Percentiles rank a stretch among this genome's conserved stretches.
These are phyloP conservation scores for Molorchus minor DNA, from an alignment of 2,888 invertebrate species.

Conservation along the genomic window DNA sequence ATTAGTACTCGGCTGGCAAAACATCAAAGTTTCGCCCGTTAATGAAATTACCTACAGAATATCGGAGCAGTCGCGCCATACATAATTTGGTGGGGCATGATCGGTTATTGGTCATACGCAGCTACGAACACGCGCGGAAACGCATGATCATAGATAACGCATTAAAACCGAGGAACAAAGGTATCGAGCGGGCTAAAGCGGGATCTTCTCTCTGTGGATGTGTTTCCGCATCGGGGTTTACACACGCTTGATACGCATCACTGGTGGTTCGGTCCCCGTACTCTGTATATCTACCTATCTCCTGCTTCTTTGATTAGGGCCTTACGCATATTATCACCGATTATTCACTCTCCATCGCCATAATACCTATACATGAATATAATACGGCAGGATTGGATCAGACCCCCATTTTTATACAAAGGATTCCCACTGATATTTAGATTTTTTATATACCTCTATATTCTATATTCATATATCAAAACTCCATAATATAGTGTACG, in stretches of 20 bases:
- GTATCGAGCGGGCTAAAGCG: conserved; percentile 4
- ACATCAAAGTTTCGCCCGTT: conserved; percentile 35
- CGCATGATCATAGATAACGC: conserved; percentile 16
- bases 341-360: background rate
- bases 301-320: no score
- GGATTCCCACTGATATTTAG: background rate
- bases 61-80: conserved; percentile 5
- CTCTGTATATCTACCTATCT: conserved; percentile 15
- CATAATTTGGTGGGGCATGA: background rate
- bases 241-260: conserved; percentile 8
- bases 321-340: background rate
- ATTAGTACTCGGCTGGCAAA: conserved; percentile 24
- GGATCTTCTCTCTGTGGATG: conserved; percentile 5
- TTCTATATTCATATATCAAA: no score
- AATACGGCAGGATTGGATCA: background rate
- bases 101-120: conserved; percentile 31
- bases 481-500: no score
- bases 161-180: conserved; percentile 4
- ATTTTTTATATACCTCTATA: no score
- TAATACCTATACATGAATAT: background rate
- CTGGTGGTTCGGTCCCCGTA: conserved; percentile 2
- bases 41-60: conserved; percentile 30
- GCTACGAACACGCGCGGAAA: conserved; percentile 18
- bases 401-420: background rate
- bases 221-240: conserved; percentile 7